Percentiles rank a stretch among this genome's conserved stretches.
These are phyloP conservation scores for Anadara kagoshimensis DNA, from an alignment of 1,140 invertebrate species.

Conservation along the genomic window DNA sequence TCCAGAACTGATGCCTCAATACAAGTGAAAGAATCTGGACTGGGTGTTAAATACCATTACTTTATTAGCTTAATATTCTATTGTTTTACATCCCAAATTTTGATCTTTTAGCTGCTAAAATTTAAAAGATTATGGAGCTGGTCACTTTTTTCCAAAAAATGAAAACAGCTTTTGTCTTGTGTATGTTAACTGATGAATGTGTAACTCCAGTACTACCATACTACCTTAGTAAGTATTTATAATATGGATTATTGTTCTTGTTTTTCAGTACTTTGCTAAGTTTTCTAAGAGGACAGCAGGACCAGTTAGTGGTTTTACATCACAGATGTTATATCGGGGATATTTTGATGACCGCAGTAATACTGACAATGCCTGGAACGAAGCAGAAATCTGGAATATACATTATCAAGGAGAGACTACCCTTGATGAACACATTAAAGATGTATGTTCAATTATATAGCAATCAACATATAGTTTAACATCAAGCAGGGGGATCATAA, in stretches of 20 bases:
- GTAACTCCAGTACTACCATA: too few species aligned
- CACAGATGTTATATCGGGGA: slow-evolving; percentile 81
- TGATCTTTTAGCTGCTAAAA: too few species aligned
- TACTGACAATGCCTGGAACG: slow-evolving; percentile 96
- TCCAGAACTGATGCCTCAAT: too few species aligned
- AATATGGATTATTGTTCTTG: not conserved
- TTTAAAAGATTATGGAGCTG: too few species aligned
- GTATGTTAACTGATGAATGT: too few species aligned
- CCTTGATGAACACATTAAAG: slow-evolving; percentile 45
- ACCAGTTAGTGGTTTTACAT: slow-evolving; percentile 39
- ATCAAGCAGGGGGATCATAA: not conserved
- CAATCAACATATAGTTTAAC: not conserved
- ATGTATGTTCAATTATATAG: slow-evolving; percentile 27
- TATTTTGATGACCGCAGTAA: slow-evolving; percentile 97
- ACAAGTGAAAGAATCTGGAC: too few species aligned
- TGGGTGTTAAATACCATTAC: too few species aligned
- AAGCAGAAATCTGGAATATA: slow-evolving; percentile 92
- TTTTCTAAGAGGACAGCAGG: slow-evolving; percentile 30
- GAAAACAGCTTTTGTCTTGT: too few species aligned
- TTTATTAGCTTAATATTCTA: too few species aligned
- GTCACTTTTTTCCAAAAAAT: too few species aligned
- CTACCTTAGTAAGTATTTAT: too few species aligned
- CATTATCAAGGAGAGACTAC: slow-evolving; percentile 84
- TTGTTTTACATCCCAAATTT: too few species aligned
- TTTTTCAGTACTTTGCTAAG: slow-evolving; percentile 52